Conservation (phyloP, 1,140 invertebrate genomes). For the Hycleus cichorii region DNA sequence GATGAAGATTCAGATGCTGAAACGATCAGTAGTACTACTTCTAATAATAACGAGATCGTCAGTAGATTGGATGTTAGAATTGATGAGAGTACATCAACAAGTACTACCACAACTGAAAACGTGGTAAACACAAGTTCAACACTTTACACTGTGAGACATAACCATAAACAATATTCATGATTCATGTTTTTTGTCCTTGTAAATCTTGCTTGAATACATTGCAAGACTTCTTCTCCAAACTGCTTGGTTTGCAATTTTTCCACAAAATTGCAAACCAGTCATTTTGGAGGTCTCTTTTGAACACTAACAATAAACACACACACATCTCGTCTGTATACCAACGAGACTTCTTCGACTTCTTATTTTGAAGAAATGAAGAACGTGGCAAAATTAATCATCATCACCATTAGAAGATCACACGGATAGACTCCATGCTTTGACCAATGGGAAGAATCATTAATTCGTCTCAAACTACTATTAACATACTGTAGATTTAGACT, state of each 20-base stretch:
- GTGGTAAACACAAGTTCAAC: slow-evolving; percentile 14
- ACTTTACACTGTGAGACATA: slow-evolving; percentile 20
- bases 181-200: neutral
- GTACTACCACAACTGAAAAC: neutral
- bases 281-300: too few species aligned
- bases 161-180: slow-evolving; percentile 1
- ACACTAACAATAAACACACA: neutral
- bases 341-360: slow-evolving; percentile 3
- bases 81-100: neutral
- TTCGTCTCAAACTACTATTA: neutral
- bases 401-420: neutral
- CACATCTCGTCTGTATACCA: slow-evolving; percentile 18
- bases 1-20: slow-evolving; percentile 25
- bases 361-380: neutral
- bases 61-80: neutral
- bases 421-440: neutral
- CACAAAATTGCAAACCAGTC: too few species aligned
- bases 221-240: slow-evolving; percentile 8
- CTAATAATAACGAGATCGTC: slow-evolving; percentile 8
- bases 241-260: neutral
- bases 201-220: slow-evolving; percentile 21
- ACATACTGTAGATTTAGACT: too few species aligned
- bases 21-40: slow-evolving; percentile 12
- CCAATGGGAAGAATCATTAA: neutral
- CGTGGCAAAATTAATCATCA: neutral